Percentiles rank a stretch among this genome's conserved stretches.
Evolutionary conservation across 1,140 invertebrate species (phyloP).

Genomic region (Heliothis virescens): DNA sequence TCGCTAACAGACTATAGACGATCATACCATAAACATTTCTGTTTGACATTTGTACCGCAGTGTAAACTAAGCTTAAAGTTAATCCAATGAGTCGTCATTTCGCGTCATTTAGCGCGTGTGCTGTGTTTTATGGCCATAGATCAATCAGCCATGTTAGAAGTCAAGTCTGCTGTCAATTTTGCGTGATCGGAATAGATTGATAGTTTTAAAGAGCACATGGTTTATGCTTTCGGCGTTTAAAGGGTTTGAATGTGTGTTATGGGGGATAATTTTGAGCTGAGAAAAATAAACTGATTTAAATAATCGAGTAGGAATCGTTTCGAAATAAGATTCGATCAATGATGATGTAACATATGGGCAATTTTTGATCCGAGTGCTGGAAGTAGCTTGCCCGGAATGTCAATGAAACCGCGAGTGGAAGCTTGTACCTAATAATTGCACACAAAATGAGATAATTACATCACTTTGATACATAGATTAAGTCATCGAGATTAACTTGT

Average conservation of each 20-base stretch:
- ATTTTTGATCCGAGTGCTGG: too few species aligned
- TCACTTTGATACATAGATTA: slow-evolving; percentile 24
- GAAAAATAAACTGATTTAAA: too few species aligned
- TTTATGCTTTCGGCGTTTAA: slow-evolving; percentile 20
- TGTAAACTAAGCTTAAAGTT: slow-evolving; percentile 9
- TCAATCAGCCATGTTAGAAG: slow-evolving; percentile 34
- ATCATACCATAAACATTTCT: too few species aligned
- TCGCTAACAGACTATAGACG: too few species aligned
- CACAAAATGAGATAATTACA: slow-evolving; percentile 38
- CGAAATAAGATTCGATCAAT: too few species aligned
- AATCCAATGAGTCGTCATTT: slow-evolving; percentile 17
- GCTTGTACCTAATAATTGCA: neutral
- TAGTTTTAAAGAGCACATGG: slow-evolving; percentile 18
- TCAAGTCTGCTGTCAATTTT: slow-evolving; percentile 33
- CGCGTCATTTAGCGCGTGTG: slow-evolving; percentile 8
- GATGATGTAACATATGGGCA: too few species aligned
- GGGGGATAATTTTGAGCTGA: neutral
- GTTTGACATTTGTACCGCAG: too few species aligned
- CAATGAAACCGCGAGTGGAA: neutral
- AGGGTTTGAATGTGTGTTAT: neutral
- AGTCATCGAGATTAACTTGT: slow-evolving; percentile 25
- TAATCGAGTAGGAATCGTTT: too few species aligned
- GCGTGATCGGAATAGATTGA: slow-evolving; percentile 27
- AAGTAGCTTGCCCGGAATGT: too few species aligned
- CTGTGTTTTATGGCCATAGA: slow-evolving; percentile 22